Percentiles rank a stretch among this genome's conserved stretches.
These are phyloP conservation scores for Mythimna vitellina DNA, from an alignment of 2,888 invertebrate genomes.

Conservation along the genomic window DNA sequence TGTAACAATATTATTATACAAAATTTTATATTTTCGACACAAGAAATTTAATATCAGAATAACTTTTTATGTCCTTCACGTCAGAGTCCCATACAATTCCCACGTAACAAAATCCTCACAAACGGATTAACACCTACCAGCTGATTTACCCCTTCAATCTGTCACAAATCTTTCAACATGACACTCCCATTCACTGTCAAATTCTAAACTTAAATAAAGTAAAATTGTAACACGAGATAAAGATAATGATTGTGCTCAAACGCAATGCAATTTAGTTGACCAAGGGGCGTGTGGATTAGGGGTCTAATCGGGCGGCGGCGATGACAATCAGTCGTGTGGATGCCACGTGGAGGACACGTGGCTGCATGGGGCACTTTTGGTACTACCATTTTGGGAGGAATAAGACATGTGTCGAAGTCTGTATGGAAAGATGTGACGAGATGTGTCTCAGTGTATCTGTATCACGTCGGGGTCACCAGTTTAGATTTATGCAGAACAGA, in stretches of 20 bases:
- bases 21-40: not conserved
- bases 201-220: slow-evolving; percentile 70
- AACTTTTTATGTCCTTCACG: not conserved
- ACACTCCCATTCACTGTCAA: slow-evolving; percentile 64
- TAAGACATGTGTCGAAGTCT: slow-evolving; percentile 11
- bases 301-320: slow-evolving; percentile 85
- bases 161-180: slow-evolving; percentile 77
- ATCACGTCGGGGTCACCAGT: too few species aligned
- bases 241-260: slow-evolving; percentile 81
- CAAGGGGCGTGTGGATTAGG: slow-evolving; percentile 85
- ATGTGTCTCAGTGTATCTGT: too few species aligned
- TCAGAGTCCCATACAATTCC: slow-evolving; percentile 7
- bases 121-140: slow-evolving; percentile 52
- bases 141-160: slow-evolving; percentile 69
- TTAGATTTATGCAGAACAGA: too few species aligned
- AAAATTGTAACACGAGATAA: slow-evolving; percentile 85
- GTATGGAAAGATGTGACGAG: not conserved
- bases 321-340: slow-evolving; percentile 84
- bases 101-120: slow-evolving; percentile 40
- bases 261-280: slow-evolving; percentile 81
- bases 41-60: not conserved
- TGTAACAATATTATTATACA: too few species aligned
- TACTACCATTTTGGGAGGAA: slow-evolving; percentile 53
- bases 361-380: slow-evolving; percentile 55
- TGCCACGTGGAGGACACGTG: slow-evolving; percentile 76